Evolutionary conservation across 2,113 vertebrate species (phyloP).

Genomic region (Apistogramma diplotaenia): DNA sequence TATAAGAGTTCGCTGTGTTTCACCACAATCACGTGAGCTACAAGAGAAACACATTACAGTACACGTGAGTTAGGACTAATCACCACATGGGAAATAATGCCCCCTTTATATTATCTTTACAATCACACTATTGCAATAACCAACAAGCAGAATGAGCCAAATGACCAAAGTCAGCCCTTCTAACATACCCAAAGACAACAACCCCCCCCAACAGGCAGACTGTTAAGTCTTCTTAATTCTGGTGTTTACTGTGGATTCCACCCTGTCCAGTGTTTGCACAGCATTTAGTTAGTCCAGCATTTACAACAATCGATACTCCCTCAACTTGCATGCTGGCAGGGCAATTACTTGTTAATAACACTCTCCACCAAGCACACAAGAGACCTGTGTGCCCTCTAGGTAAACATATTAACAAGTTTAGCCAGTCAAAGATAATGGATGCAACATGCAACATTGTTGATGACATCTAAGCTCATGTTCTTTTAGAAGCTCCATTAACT

Average conservation of each 20-base stretch:
- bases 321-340: slow-evolving; percentile 24
- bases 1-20: neutral
- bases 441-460: neutral
- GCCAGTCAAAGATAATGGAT: neutral
- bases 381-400: neutral
- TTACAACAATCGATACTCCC: slow-evolving; percentile 40
- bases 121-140: neutral
- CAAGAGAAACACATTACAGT: neutral
- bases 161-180: neutral
- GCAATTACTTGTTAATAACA: slow-evolving; percentile 40
- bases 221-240: slow-evolving; percentile 1
- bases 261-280: slow-evolving; percentile 27
- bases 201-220: neutral
- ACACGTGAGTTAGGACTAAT: slow-evolving; percentile 12
- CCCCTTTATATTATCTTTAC: slow-evolving; percentile 2
- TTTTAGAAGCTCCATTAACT: neutral
- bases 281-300: slow-evolving; percentile 20
- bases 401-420: neutral
- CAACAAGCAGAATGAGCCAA: neutral
- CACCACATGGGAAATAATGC: slow-evolving; percentile 6
- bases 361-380: slow-evolving; percentile 16
- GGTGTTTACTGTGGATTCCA: slow-evolving; percentile 16
- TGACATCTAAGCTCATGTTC: neutral
- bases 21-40: neutral
- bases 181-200: slow-evolving; percentile 10